Percentiles rank a stretch among this genome's conserved stretches.
These are phyloP conservation scores for Setophaga kirtlandii DNA, from an alignment of 2,113 vertebrate genomes.

Conservation along the genomic window DNA sequence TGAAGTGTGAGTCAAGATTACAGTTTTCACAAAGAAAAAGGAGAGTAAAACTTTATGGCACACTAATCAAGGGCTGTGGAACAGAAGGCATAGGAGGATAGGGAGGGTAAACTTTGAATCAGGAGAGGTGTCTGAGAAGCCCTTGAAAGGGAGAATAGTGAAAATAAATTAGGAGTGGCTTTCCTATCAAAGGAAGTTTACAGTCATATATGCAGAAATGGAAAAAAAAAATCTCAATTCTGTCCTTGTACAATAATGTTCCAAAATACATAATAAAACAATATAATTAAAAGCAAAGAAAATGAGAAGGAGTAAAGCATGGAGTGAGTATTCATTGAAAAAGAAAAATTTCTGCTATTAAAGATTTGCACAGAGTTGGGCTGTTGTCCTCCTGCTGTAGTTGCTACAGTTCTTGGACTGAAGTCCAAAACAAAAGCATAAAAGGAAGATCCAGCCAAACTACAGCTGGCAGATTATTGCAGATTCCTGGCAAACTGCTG, in stretches of 20 bases:
- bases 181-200: neutral
- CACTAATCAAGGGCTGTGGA: neutral
- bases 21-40: neutral
- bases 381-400: neutral
- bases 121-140: neutral
- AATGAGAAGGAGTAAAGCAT: neutral
- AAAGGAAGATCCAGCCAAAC: conserved; percentile 25
- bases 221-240: neutral
- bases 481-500: conserved; percentile 34
- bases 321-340: neutral
- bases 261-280: neutral
- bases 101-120: neutral
- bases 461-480: neutral
- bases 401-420: neutral
- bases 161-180: neutral
- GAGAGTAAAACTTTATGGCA: neutral
- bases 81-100: neutral
- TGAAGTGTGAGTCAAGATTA: neutral
- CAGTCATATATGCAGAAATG: neutral
- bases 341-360: neutral
- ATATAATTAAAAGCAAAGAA: neutral
- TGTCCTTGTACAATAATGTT: neutral
- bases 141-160: accelerated
- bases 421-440: conserved; percentile 32
- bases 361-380: neutral